Evolutionary conservation across 2,113 vertebrate genomes (phyloP).

Genomic region (Theropithecus gelada): DNA sequence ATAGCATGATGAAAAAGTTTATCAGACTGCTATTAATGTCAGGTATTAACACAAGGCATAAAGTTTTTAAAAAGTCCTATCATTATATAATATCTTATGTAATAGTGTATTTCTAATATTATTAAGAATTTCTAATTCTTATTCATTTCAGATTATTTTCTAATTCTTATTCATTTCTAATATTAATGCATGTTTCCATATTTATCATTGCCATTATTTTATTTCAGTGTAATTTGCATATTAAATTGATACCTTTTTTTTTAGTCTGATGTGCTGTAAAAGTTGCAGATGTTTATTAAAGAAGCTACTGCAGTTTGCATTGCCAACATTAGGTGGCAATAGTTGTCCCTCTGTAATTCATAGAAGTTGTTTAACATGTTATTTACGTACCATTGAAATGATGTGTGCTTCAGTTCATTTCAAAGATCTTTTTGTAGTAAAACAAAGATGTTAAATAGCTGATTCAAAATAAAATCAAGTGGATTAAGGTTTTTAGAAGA

Average conservation of each 20-base stretch:
- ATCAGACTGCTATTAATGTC: neutral
- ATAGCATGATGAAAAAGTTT: neutral
- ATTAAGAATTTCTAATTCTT: neutral
- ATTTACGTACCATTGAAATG: neutral
- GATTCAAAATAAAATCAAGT: neutral
- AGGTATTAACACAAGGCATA: neutral
- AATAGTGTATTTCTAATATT: neutral
- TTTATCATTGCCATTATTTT: neutral
- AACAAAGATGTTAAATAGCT: neutral
- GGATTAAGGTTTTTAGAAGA: neutral
- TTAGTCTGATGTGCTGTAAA: neutral
- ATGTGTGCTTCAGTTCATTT: neutral
- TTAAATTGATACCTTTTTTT: neutral
- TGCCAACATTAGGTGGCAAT: slow-evolving; percentile 57
- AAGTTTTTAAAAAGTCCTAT: neutral
- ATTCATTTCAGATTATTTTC: too few relatives aligned
- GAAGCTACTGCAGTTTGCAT: neutral
- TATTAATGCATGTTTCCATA: neutral
- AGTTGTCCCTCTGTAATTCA: neutral
- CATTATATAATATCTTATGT: neutral
- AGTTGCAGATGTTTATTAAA: neutral
- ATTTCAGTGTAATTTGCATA: neutral
- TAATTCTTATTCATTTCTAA: neutral
- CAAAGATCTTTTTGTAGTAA: neutral
- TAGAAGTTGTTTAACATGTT: neutral